Evolutionary conservation across 2,888 invertebrate species (phyloP).

Genomic region (Argynnis bischoffii): DNA sequence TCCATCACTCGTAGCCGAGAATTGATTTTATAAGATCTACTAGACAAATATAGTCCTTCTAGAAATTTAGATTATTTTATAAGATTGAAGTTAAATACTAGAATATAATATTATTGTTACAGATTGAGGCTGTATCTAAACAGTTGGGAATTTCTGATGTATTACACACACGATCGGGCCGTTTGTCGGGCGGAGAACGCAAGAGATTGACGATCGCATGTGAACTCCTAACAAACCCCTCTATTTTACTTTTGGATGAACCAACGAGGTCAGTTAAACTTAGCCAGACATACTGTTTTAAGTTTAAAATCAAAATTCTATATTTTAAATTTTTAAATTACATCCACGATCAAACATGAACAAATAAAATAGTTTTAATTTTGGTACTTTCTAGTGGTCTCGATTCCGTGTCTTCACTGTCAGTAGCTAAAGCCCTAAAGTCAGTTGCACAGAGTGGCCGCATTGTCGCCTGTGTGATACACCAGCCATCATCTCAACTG

Average conservation of each 20-base stretch:
- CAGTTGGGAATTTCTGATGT: conserved; percentile 89
- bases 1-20: no score
- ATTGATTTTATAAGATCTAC: no score
- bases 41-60: not conserved
- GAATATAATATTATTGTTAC: conserved; percentile 43
- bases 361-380: not conserved
- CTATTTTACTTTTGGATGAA: conserved; percentile 95
- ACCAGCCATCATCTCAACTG: conserved; percentile 89
- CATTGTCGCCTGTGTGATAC: conserved; percentile 89
- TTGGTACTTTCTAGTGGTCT: conserved; percentile 71
- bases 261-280: conserved; percentile 88
- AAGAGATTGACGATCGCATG: conserved; percentile 95
- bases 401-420: conserved; percentile 86
- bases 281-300: no score
- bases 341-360: no score
- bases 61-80: not conserved
- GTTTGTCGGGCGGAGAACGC: conserved; percentile 93
- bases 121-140: conserved; percentile 90
- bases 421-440: conserved; percentile 83
- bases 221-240: conserved; percentile 95
- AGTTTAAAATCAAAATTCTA: no score
- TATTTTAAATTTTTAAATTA: no score
- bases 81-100: not conserved
- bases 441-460: conserved; percentile 84
- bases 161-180: conserved; percentile 85